These are phyloP conservation scores for Cryptomyrus ogoouensis DNA, from an alignment of 2,113 vertebrate species.

Conservation along the genomic window DNA sequence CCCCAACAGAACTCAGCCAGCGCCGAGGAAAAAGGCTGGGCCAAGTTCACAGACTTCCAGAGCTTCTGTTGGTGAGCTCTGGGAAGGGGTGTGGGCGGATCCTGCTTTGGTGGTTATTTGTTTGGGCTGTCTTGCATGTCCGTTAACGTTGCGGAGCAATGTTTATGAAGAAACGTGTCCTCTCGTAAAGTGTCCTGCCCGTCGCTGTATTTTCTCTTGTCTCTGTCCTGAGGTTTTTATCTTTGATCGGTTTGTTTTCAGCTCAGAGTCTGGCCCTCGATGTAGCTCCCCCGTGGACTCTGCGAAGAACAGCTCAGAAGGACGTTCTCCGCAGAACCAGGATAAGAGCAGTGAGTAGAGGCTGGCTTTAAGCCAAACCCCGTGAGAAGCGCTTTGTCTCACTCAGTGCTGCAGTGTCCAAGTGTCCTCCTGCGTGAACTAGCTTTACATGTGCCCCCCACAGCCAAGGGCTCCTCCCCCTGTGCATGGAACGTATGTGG, in stretches of 20 bases:
- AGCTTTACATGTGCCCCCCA: not conserved
- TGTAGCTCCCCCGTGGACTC: slow-evolving; percentile 79
- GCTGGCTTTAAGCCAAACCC: not conserved
- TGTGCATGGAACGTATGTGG: slow-evolving; percentile 63
- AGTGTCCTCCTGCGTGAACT: not conserved
- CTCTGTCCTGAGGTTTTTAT: not conserved
- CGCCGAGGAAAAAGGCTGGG: slow-evolving; percentile 74
- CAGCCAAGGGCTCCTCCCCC: slow-evolving; percentile 52
- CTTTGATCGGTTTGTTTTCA: slow-evolving; percentile 36
- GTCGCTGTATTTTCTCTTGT: not conserved
- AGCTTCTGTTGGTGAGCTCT: slow-evolving; percentile 78
- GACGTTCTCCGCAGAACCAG: slow-evolving; percentile 56
- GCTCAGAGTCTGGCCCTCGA: slow-evolving; percentile 73
- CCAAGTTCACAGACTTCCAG: slow-evolving; percentile 85
- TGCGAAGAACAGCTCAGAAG: slow-evolving; percentile 36
- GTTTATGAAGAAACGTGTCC: not conserved
- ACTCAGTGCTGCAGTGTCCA: not conserved
- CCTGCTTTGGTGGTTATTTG: not conserved
- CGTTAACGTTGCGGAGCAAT: not conserved
- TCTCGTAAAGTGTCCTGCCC: not conserved
- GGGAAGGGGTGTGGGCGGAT: not conserved
- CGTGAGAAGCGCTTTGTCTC: not conserved
- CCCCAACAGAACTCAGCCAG: slow-evolving; percentile 37
- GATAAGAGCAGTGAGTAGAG: slow-evolving; percentile 50
- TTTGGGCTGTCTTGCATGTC: not conserved